These are phyloP conservation scores for Xenopus laevis DNA, from an alignment of 2,113 vertebrate genomes.

Conservation along the genomic window DNA sequence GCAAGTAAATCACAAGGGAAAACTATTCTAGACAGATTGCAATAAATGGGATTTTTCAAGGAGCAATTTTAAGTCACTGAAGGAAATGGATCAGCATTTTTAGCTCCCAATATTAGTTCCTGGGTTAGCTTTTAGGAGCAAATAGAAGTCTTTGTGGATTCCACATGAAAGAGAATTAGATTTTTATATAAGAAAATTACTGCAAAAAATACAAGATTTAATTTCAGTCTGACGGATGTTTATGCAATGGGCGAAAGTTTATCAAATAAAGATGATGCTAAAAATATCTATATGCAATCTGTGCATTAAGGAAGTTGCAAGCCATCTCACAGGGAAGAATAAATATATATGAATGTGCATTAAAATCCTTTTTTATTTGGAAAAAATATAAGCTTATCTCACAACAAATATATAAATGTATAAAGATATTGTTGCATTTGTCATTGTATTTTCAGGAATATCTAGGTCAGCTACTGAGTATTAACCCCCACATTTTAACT, in stretches of 20 bases:
- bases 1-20: constrained; percentile 16
- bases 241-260: not conserved
- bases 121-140: constrained; percentile 10
- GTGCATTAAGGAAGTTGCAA: not conserved
- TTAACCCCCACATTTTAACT: no score
- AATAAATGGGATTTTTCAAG: constrained; percentile 21
- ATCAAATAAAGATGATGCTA: not conserved
- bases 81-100: constrained; percentile 22
- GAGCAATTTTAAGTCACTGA: constrained; percentile 14
- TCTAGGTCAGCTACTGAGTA: no score
- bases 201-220: not conserved
- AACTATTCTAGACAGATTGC: constrained; percentile 15
- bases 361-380: no score
- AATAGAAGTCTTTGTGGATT: constrained; percentile 10
- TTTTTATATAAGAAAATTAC: constrained; percentile 1
- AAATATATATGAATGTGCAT: no score
- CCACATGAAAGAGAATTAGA: constrained; percentile 28
- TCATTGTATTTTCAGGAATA: no score
- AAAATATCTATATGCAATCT: not conserved
- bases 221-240: constrained; percentile 7
- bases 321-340: no score
- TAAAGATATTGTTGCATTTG: no score
- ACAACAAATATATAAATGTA: no score
- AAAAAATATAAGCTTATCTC: no score
- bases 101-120: constrained; percentile 15